Conservation (phyloP, 2,888 invertebrate species). For the Diabrotica balteata region DNA sequence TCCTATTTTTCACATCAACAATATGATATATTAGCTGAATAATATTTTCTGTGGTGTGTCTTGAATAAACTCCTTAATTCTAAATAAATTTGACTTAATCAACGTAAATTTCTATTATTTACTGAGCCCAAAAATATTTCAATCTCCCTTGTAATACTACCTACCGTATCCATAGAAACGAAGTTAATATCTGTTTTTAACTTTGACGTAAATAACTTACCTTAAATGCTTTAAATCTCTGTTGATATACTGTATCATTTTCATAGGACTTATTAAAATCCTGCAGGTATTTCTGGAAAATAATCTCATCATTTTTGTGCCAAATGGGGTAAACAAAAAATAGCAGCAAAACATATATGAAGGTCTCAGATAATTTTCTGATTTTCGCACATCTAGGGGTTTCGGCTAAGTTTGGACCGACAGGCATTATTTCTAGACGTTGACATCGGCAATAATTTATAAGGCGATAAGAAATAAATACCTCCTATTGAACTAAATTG, state of each 20-base stretch:
- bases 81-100: no score
- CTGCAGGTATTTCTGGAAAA: conserved; percentile 62
- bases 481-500: background rate
- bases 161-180: no score
- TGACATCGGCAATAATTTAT: background rate
- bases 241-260: conserved; percentile 53
- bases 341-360: no score
- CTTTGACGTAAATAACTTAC: conserved; percentile 36
- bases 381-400: conserved; percentile 24
- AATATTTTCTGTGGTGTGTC: no score
- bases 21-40: no score
- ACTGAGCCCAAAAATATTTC: no score
- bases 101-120: no score
- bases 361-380: conserved; percentile 28
- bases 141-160: no score
- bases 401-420: conserved; percentile 23
- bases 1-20: no score
- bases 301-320: conserved; percentile 45
- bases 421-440: conserved; percentile 29
- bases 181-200: no score
- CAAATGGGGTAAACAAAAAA: no score
- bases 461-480: background rate
- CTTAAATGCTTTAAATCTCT: conserved; percentile 50
- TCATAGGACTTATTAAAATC: conserved; percentile 64
- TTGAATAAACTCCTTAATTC: no score